Evolutionary conservation across 2,113 vertebrate genomes (phyloP).

Genomic region (Paraplagusia blochii): DNA sequence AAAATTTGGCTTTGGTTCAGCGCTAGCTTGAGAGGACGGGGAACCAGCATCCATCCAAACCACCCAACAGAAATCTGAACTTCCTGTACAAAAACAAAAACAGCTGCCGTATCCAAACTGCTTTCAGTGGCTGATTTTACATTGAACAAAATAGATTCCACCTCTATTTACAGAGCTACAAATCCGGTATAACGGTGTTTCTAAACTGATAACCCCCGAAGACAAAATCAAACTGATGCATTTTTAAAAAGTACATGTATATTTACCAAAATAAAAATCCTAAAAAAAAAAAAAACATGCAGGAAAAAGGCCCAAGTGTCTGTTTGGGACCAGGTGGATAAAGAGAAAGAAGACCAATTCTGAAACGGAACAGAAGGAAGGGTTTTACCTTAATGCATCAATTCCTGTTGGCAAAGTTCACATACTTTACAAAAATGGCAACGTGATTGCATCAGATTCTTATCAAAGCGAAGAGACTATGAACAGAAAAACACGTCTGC

Average conservation of each 20-base stretch:
- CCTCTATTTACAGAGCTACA: conserved; percentile 88
- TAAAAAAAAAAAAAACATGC: conserved; percentile 77
- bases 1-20: conserved; percentile 66
- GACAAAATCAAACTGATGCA: conserved; percentile 38
- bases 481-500: conserved; percentile 71
- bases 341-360: conserved; percentile 68
- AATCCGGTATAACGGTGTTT: conserved; percentile 77
- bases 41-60: conserved; percentile 46
- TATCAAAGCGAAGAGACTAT: conserved; percentile 70
- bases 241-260: conserved; percentile 65
- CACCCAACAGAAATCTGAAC: conserved; percentile 61
- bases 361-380: conserved; percentile 13
- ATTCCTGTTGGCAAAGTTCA: conserved; percentile 59
- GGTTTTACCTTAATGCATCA: conserved; percentile 47
- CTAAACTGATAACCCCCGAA: conserved; percentile 69
- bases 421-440: conserved; percentile 79
- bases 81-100: conserved; percentile 71
- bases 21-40: conserved; percentile 44
- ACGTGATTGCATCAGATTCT: conserved; percentile 69
- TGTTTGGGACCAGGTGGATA: conserved; percentile 74
- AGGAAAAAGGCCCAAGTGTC: conserved; percentile 69
- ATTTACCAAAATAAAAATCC: conserved; percentile 61
- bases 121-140: conserved; percentile 84
- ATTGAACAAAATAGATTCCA: conserved; percentile 80
- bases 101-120: conserved; percentile 87